These are phyloP conservation scores for Sciaenops ocellatus DNA, from an alignment of 2,797 vertebrate species.

Conservation along the genomic window DNA sequence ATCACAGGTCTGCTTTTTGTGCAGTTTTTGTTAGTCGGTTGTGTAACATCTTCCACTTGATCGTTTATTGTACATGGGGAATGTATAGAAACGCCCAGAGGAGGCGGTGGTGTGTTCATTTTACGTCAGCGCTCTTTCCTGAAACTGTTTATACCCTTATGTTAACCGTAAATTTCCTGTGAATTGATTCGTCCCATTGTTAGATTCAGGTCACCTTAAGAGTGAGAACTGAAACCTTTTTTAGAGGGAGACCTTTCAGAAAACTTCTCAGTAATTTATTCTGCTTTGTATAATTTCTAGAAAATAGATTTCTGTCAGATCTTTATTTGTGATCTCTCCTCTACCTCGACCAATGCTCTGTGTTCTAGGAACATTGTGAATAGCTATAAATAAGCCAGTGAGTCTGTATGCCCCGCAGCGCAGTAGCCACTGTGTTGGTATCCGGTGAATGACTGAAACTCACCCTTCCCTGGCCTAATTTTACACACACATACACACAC, in stretches of 20 bases:
- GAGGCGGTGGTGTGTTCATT: not conserved
- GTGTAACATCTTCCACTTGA: conserved; percentile 25
- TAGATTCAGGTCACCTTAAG: conserved; percentile 2
- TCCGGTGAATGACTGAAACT: conserved; percentile 54
- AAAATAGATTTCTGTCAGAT: conserved; percentile 7
- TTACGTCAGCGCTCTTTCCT: conserved; percentile 30
- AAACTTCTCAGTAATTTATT: not conserved
- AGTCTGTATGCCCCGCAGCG: conserved; percentile 46
- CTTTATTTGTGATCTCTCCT: conserved; percentile 46
- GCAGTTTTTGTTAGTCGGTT: not conserved
- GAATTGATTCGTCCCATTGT: conserved; percentile 22
- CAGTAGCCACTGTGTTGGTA: conserved; percentile 46
- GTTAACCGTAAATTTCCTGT: conserved; percentile 17
- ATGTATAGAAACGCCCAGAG: conserved; percentile 43
- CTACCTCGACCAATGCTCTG: not conserved
- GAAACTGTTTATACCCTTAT: conserved; percentile 29
- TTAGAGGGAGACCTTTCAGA: not conserved
- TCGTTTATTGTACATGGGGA: conserved; percentile 18
- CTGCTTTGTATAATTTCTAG: not conserved
- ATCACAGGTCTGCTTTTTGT: not conserved
- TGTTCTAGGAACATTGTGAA: conserved; percentile 42
- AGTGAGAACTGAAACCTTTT: not conserved
- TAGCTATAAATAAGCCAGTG: conserved; percentile 69
- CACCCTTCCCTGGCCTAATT: conserved; percentile 49
- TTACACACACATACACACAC: conserved; percentile 13